These are phyloP conservation scores for Phocides pigmalion DNA, from an alignment of 1,140 invertebrate genomes.

Conservation along the genomic window DNA sequence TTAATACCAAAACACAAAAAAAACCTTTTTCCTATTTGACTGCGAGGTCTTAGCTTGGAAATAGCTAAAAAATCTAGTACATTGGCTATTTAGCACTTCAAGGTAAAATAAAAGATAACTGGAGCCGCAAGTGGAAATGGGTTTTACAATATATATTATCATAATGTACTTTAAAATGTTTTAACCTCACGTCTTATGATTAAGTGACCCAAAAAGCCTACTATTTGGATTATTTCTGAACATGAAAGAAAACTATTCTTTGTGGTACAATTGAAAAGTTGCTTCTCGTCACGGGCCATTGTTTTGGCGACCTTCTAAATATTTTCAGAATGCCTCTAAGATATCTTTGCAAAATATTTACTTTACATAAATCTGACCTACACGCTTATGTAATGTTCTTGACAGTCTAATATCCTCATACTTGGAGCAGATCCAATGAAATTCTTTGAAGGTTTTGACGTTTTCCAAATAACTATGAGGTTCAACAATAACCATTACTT, in stretches of 20 bases:
- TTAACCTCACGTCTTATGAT: constrained; percentile 8
- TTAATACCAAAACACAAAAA: too few relatives aligned
- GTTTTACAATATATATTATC: background rate
- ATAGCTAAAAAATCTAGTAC: too few relatives aligned
- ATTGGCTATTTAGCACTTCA: too few relatives aligned
- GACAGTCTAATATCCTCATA: constrained; percentile 1
- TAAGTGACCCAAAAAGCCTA: constrained; percentile 20
- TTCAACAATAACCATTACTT: too few relatives aligned
- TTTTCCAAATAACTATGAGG: too few relatives aligned
- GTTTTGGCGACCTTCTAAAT: constrained; percentile 35
- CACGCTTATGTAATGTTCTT: constrained; percentile 19
- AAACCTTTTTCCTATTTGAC: too few relatives aligned
- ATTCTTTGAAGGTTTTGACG: background rate
- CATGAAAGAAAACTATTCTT: constrained; percentile 35
- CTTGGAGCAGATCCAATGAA: constrained; percentile 1
- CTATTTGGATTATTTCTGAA: constrained; percentile 34
- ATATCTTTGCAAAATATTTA: constrained; percentile 25
- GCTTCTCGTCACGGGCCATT: constrained; percentile 30
- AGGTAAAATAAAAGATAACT: too few relatives aligned
- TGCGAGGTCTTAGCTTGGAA: too few relatives aligned
- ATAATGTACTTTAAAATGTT: background rate
- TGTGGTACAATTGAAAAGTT: constrained; percentile 35
- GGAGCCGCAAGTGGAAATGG: background rate
- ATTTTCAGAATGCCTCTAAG: constrained; percentile 35
- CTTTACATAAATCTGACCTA: constrained; percentile 17